These are phyloP conservation scores for Chloroceryle amazona DNA, from an alignment of 2,797 vertebrate species.

Conservation along the genomic window DNA sequence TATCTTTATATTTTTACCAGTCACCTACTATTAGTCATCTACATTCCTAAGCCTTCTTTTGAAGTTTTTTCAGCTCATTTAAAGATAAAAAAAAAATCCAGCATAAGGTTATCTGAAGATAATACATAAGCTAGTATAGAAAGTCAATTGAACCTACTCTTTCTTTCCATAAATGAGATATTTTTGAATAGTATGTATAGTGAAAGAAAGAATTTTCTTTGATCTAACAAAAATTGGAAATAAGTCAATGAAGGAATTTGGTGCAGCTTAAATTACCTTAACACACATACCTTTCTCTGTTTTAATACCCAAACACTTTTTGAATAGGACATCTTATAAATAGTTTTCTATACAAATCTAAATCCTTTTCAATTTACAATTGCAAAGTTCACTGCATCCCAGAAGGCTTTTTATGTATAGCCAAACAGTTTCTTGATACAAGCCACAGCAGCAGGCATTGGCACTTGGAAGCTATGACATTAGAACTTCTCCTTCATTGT, in stretches of 20 bases:
- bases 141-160: background rate
- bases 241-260: background rate
- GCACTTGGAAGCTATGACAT: background rate
- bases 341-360: constrained; percentile 15
- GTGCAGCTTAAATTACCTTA: background rate
- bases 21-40: background rate
- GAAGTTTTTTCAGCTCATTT: background rate
- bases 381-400: constrained; percentile 67
- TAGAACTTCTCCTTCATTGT: background rate
- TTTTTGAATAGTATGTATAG: background rate
- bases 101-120: background rate
- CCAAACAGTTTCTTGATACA: constrained; percentile 35
- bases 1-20: background rate
- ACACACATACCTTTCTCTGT: background rate
- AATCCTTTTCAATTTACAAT: constrained; percentile 61
- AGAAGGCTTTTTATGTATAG: constrained; percentile 22
- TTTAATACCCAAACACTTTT: constrained; percentile 27
- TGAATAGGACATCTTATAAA: background rate
- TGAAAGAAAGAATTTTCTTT: background rate
- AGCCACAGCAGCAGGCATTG: background rate
- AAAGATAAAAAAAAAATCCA: background rate
- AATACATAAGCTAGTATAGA: background rate
- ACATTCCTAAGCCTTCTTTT: background rate
- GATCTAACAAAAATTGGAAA: background rate
- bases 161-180: background rate